Conservation (phyloP, 2,113 vertebrate genomes). For the Scytalopus superciliaris region DNA sequence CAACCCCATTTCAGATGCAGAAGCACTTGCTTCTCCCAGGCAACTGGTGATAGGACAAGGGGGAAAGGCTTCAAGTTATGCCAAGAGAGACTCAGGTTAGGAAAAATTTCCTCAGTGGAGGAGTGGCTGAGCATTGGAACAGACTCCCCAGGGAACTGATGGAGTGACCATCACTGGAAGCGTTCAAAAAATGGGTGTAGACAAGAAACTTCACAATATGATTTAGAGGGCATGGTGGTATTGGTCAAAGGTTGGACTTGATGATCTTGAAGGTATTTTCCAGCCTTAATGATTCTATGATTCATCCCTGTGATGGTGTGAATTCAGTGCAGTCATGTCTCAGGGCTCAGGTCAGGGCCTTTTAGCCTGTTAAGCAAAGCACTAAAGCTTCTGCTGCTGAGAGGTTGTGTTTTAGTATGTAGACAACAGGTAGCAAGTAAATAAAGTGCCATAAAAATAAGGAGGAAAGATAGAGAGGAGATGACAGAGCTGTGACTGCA, state of each 20-base stretch:
- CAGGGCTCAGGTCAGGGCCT: not conserved
- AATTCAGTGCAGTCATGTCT: not conserved
- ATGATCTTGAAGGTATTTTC: no score
- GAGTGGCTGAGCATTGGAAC: rapidly evolving
- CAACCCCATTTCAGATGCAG: not conserved
- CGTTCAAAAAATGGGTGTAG: rapidly evolving
- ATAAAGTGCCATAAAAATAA: not conserved
- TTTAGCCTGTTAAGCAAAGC: not conserved
- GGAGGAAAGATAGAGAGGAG: not conserved
- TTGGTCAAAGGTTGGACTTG: rapidly evolving
- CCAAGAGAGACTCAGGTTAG: not conserved
- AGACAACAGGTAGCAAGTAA: not conserved
- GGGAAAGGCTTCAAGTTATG: not conserved
- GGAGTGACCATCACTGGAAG: not conserved
- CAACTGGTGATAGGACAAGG: not conserved
- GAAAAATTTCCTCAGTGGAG: not conserved
- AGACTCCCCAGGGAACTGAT: not conserved
- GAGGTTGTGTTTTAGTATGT: not conserved
- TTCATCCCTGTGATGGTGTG: not conserved
- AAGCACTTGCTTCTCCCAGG: not conserved
- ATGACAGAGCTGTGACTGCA: not conserved
- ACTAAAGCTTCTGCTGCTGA: not conserved
- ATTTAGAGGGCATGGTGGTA: rapidly evolving
- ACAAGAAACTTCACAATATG: rapidly evolving
- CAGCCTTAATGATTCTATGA: not conserved